Conservation (phyloP, 2,888 invertebrate genomes). For the Chrysomela aeneicollis region DNA sequence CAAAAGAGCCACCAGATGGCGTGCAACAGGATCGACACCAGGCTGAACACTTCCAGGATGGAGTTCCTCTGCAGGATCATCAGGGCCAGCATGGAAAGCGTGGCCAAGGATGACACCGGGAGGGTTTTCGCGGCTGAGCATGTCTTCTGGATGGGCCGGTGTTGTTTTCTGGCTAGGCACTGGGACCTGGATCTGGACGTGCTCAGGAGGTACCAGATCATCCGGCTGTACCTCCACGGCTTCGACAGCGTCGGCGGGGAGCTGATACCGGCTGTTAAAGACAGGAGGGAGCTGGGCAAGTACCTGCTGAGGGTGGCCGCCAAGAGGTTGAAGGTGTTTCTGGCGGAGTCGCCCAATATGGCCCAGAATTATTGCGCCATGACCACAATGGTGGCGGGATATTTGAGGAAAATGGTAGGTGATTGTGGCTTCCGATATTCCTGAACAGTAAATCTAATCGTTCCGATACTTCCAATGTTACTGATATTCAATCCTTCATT, state of each 20-base stretch:
- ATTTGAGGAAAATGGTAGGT: constrained; percentile 74
- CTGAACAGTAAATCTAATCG: too few species aligned
- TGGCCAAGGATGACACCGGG: constrained; percentile 68
- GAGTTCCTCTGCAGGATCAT: constrained; percentile 80
- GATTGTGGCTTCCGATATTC: not conserved
- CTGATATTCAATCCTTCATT: not conserved
- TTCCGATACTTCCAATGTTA: not conserved
- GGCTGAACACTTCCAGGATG: constrained; percentile 71
- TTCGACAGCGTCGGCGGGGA: constrained; percentile 70
- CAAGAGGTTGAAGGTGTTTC: constrained; percentile 75
- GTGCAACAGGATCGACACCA: constrained; percentile 69
- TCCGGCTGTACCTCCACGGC: constrained; percentile 70
- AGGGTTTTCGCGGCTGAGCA: constrained; percentile 63
- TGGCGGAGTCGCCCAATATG: constrained; percentile 67
- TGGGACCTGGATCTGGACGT: constrained; percentile 81
- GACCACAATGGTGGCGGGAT: constrained; percentile 78
- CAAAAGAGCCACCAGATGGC: constrained; percentile 58
- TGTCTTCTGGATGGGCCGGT: constrained; percentile 76
- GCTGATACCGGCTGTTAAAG: constrained; percentile 71
- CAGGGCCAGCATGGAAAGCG: constrained; percentile 76
- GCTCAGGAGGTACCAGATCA: constrained; percentile 69
- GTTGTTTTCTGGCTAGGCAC: constrained; percentile 58
- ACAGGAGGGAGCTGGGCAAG: constrained; percentile 74
- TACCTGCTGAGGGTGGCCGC: constrained; percentile 83
- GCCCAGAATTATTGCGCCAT: constrained; percentile 77